Percentiles rank a stretch among this genome's conserved stretches.
Evolutionary conservation across 2,113 vertebrate species (phyloP).

Genomic region (Brachyhypopomus occidentalis): DNA sequence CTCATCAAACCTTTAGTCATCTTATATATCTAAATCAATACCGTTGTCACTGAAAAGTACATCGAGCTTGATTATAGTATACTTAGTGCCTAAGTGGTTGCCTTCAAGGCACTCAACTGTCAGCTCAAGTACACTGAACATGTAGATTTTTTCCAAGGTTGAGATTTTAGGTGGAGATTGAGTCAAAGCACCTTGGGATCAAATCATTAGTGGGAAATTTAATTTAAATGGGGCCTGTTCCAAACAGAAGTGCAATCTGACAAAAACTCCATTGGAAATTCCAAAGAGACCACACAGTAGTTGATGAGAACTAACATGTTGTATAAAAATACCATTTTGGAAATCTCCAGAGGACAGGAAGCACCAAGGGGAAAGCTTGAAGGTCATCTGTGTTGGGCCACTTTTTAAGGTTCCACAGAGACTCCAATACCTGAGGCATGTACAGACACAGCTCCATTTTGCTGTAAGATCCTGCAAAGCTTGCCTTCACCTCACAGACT

Average conservation of each 20-base stretch:
- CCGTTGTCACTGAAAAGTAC: background rate
- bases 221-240: background rate
- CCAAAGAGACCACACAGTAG: background rate
- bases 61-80: background rate
- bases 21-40: slow-evolving; percentile 3
- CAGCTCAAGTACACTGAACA: too few species aligned
- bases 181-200: too few species aligned
- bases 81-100: background rate
- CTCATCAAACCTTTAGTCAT: background rate
- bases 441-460: background rate
- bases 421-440: background rate
- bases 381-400: background rate
- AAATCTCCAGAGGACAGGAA: background rate
- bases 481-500: background rate
- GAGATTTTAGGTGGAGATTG: too few species aligned
- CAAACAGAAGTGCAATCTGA: background rate
- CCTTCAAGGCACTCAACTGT: background rate
- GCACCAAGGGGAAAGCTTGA: background rate
- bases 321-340: background rate
- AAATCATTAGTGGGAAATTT: background rate
- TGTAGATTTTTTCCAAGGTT: too few species aligned
- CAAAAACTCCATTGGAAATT: background rate
- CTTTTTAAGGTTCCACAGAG: background rate
- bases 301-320: background rate
- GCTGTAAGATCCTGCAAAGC: background rate